A percentile compares a stretch with the other conserved stretches of the same genome.
These are phyloP conservation scores for Gouania willdenowi DNA, from an alignment of 2,797 vertebrate genomes.

Conservation along the genomic window DNA sequence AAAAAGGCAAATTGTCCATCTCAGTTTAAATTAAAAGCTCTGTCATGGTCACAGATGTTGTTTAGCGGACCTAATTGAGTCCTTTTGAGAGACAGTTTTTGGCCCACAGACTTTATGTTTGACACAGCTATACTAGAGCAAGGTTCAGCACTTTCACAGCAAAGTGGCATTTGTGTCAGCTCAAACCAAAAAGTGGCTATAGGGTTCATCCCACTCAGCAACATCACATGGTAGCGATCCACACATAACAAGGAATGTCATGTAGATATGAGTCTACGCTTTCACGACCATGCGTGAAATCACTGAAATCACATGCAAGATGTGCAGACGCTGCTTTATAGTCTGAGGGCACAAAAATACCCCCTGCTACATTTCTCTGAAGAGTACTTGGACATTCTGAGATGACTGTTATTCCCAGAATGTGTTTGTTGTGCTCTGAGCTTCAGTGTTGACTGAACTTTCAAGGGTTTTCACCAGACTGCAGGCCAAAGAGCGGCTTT, in stretches of 20 bases:
- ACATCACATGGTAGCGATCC: constrained; percentile 10
- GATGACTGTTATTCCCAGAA: not conserved
- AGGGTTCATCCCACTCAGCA: constrained; percentile 13
- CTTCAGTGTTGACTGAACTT: not conserved
- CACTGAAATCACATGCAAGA: constrained; percentile 20
- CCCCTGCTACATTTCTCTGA: not conserved
- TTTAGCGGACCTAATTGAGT: no score
- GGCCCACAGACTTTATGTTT: no score
- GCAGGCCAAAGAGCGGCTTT: not conserved
- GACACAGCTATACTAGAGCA: not conserved
- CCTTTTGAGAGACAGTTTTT: no score
- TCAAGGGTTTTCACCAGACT: constrained; percentile 5
- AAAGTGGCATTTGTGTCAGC: constrained; percentile 38
- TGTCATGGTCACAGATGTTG: no score
- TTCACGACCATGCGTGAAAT: constrained; percentile 39
- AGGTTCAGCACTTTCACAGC: constrained; percentile 23
- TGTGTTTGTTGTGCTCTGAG: not conserved
- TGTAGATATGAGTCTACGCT: constrained; percentile 21
- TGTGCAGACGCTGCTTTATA: constrained; percentile 1
- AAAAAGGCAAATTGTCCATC: no score
- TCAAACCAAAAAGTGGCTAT: constrained; percentile 19
- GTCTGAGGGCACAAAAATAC: not conserved
- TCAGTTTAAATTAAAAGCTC: no score
- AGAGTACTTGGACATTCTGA: not conserved
- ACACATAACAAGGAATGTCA: constrained; percentile 27